A percentile compares a stretch with the other conserved stretches of the same genome.
Conservation (phyloP, 2,113 vertebrate species). For the Tichodroma muraria region DNA sequence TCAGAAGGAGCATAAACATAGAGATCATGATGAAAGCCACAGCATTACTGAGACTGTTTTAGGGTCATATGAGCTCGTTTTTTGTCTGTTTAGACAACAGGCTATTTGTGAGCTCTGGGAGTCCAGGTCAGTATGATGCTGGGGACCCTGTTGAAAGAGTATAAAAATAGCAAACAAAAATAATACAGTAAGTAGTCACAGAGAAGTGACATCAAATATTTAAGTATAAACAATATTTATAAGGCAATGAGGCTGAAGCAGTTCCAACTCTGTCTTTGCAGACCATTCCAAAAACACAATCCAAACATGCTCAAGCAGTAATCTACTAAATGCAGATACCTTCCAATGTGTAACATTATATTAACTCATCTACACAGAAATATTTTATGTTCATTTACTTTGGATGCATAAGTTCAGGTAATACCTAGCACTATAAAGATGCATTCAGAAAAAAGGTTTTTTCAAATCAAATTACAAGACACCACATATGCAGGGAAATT, state of each 20-base stretch:
- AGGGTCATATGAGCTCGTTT: not conserved
- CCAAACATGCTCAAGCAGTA: not conserved
- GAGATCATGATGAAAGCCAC: not conserved
- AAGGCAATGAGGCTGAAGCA: not conserved
- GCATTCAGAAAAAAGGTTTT: not conserved
- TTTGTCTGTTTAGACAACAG: not conserved
- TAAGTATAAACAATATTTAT: not conserved
- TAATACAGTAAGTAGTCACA: not conserved
- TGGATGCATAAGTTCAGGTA: not conserved
- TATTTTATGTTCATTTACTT: not conserved
- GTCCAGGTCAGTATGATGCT: not conserved
- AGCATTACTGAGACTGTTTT: not conserved
- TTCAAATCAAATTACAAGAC: not conserved
- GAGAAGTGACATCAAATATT: not conserved
- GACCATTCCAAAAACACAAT: not conserved
- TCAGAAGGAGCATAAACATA: not conserved
- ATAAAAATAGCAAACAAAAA: not conserved
- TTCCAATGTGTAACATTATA: not conserved
- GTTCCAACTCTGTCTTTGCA: not conserved
- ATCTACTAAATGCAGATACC: not conserved
- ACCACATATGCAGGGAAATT: not conserved
- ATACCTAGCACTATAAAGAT: not conserved
- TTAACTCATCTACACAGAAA: not conserved
- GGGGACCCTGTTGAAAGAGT: not conserved
- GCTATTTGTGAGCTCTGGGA: not conserved